These are phyloP conservation scores for Apodemia mormo DNA, from an alignment of 2,888 invertebrate species.

Conservation along the genomic window DNA sequence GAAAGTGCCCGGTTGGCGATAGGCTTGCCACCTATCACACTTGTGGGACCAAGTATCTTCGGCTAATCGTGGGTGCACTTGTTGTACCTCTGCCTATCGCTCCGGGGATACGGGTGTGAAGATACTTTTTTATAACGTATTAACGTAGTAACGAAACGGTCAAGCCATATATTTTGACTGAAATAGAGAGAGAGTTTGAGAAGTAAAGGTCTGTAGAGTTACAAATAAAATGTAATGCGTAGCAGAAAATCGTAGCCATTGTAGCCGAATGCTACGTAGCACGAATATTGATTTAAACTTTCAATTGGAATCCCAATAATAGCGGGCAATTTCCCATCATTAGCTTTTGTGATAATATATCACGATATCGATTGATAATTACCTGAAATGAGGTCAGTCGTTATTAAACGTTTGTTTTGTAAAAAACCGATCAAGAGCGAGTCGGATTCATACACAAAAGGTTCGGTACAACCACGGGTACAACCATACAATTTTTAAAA, in stretches of 20 bases:
- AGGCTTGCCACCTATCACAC: too few relatives aligned
- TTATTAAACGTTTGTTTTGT: neutral
- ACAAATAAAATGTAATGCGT: neutral
- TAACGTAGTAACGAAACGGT: too few relatives aligned
- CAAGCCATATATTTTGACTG: too few relatives aligned
- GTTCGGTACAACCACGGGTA: neutral
- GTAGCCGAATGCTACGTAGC: neutral
- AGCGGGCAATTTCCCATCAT: conserved; percentile 7
- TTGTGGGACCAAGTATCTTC: too few relatives aligned
- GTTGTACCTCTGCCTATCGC: too few relatives aligned
- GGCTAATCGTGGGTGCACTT: too few relatives aligned
- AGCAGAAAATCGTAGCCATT: neutral
- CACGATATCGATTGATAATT: conserved; percentile 1
- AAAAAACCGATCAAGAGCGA: neutral
- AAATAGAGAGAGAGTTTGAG: too few relatives aligned
- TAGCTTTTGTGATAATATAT: neutral
- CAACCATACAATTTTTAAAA: neutral
- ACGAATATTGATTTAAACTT: neutral
- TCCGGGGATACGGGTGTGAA: too few relatives aligned
- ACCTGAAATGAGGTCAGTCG: conserved; percentile 2
- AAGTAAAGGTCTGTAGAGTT: too few relatives aligned
- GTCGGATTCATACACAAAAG: neutral
- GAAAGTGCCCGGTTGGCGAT: too few relatives aligned
- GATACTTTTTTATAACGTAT: too few relatives aligned
- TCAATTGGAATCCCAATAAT: neutral